These are phyloP conservation scores for Oceanodroma leucorhoa DNA, from an alignment of 2,797 vertebrate genomes.

Conservation along the genomic window DNA sequence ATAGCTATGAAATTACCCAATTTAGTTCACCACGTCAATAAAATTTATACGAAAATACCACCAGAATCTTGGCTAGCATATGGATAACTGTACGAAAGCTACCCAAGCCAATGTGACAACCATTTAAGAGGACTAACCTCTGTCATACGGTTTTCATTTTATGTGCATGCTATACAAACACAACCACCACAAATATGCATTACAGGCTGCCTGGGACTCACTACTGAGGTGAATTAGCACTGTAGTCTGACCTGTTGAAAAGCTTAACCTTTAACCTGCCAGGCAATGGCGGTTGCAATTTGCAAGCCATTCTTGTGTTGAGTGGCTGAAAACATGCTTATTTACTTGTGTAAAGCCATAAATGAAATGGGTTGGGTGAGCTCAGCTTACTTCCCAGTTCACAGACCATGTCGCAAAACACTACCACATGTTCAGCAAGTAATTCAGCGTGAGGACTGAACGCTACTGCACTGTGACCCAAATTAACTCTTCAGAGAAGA, in stretches of 20 bases:
- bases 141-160: slow-evolving; percentile 71
- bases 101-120: slow-evolving; percentile 54
- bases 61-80: slow-evolving; percentile 42
- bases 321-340: slow-evolving; percentile 60
- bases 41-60: slow-evolving; percentile 41
- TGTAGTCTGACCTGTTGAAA: slow-evolving; percentile 65
- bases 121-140: slow-evolving; percentile 60
- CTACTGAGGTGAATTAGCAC: slow-evolving; percentile 67
- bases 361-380: slow-evolving; percentile 45
- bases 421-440: slow-evolving; percentile 56
- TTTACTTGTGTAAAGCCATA: slow-evolving; percentile 64
- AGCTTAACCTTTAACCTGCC: slow-evolving; percentile 64
- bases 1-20: slow-evolving; percentile 62
- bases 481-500: slow-evolving; percentile 24
- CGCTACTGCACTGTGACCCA: slow-evolving; percentile 16
- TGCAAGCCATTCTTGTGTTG: slow-evolving; percentile 59
- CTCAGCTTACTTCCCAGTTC: slow-evolving; percentile 52
- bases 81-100: slow-evolving; percentile 37
- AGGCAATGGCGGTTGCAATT: slow-evolving; percentile 60
- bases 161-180: slow-evolving; percentile 43
- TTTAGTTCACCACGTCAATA: slow-evolving; percentile 55
- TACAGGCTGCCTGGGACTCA: slow-evolving; percentile 58
- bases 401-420: slow-evolving; percentile 47
- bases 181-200: slow-evolving; percentile 58
- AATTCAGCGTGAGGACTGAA: neutral